A percentile compares a stretch with the other conserved stretches of the same genome.
These are phyloP conservation scores for Poecile atricapillus DNA, from an alignment of 2,113 vertebrate species.

Conservation along the genomic window DNA sequence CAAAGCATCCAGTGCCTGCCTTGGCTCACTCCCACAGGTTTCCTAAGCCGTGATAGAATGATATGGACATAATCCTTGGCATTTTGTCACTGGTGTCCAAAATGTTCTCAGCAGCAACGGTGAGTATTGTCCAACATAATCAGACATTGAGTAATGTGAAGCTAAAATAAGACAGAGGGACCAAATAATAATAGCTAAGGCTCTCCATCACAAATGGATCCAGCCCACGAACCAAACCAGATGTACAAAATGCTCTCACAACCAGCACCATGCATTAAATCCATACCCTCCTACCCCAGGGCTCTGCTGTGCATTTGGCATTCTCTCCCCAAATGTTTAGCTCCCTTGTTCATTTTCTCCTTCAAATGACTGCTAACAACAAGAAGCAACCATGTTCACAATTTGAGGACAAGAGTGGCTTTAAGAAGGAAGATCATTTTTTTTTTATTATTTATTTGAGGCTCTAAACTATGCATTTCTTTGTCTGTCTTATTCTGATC, in stretches of 20 bases:
- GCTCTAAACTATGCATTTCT: not conserved
- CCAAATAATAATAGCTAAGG: not conserved
- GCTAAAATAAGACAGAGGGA: slow-evolving; percentile 32
- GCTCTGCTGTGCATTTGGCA: not conserved
- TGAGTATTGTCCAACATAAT: slow-evolving; percentile 40
- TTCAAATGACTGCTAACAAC: not conserved
- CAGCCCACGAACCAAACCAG: not conserved
- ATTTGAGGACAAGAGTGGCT: not conserved
- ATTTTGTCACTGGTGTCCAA: slow-evolving; percentile 21
- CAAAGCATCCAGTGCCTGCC: not conserved
- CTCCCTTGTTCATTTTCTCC: not conserved
- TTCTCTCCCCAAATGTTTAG: not conserved
- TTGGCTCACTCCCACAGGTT: slow-evolving; percentile 16
- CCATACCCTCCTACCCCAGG: not conserved
- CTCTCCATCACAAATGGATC: not conserved
- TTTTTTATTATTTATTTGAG: not conserved
- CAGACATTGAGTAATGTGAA: slow-evolving; percentile 60
- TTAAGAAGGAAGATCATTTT: not conserved
- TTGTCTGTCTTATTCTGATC: not conserved
- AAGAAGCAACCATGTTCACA: not conserved
- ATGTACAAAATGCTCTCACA: not conserved
- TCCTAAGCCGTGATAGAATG: not conserved
- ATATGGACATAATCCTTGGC: not conserved
- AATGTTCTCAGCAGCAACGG: not conserved
- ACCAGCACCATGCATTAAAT: not conserved